Evolutionary conservation across 2,888 invertebrate species (phyloP).

Genomic region (Lepidocyrtoides sp.): DNA sequence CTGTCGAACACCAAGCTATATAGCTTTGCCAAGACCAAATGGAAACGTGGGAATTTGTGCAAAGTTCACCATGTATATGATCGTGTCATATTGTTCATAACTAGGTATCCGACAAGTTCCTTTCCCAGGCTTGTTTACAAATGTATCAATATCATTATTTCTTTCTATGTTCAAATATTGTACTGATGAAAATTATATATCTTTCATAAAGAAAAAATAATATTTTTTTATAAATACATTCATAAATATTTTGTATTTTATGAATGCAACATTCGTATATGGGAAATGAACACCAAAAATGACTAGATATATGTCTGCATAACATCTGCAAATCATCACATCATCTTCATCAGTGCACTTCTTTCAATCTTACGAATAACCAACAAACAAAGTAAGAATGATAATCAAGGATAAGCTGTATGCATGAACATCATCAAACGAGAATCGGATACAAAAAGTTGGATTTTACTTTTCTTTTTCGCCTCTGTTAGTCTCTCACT

Average conservation of each 20-base stretch:
- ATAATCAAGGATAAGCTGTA: background rate
- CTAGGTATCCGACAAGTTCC: slow-evolving; percentile 22
- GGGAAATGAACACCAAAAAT: slow-evolving; percentile 30
- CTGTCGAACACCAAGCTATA: too few relatives aligned
- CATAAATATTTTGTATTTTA: slow-evolving; percentile 10
- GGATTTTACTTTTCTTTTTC: background rate
- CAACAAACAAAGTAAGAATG: background rate
- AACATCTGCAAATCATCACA: slow-evolving; percentile 78
- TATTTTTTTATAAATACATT: background rate
- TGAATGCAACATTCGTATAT: background rate
- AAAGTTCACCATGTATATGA: slow-evolving; percentile 51
- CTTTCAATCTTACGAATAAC: slow-evolving; percentile 8
- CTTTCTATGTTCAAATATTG: slow-evolving; percentile 19
- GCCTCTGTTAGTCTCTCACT: background rate
- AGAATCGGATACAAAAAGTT: background rate
- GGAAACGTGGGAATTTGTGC: slow-evolving; percentile 64
- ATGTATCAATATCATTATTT: slow-evolving; percentile 70
- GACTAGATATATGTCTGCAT: slow-evolving; percentile 19
- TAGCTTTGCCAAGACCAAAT: background rate
- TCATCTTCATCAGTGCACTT: slow-evolving; percentile 47
- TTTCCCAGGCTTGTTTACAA: slow-evolving; percentile 57
- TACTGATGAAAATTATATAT: slow-evolving; percentile 17
- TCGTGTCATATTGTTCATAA: slow-evolving; percentile 39
- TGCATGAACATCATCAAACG: slow-evolving; percentile 25
- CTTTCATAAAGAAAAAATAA: background rate